phyloP scores from a whole-genome alignment of 2,113 vertebrate genomes.

The Ondatra zibethicus region DNA sequence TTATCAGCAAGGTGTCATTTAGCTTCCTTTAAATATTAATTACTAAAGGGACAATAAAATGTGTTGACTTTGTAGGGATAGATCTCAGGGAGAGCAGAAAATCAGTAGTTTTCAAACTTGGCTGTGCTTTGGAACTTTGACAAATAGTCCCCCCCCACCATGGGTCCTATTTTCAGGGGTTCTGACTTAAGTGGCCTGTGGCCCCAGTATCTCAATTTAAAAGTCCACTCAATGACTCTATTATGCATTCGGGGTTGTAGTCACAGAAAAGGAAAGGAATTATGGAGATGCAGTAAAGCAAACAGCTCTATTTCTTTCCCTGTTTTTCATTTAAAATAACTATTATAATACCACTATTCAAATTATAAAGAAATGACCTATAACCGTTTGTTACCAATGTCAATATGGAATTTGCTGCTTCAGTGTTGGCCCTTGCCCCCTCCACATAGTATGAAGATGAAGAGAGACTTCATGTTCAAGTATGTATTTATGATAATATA shows the following conservation, averaged over 20 bases:
- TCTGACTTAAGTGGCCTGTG: not conserved
- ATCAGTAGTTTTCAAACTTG: conserved; percentile 37
- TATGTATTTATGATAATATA: not conserved
- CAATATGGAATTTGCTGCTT: not conserved
- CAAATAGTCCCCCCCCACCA: not conserved
- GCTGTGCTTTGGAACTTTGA: not conserved
- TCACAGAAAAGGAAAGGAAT: not conserved
- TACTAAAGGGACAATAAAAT: conserved; percentile 37
- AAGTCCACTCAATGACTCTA: not conserved
- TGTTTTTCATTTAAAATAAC: not conserved
- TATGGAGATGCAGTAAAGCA: not conserved
- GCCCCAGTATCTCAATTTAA: not conserved
- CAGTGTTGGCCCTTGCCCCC: not conserved
- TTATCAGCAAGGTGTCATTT: not conserved
- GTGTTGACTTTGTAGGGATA: not conserved
- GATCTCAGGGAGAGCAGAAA: not conserved
- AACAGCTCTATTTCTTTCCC: not conserved
- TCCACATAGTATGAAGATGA: not conserved
- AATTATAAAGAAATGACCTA: not conserved
- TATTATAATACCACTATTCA: not conserved
- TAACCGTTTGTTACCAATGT: not conserved
- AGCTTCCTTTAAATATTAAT: conserved; percentile 48
- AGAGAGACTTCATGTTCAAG: not conserved
- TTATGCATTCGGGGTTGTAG: not conserved
- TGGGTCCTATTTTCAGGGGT: not conserved